Evolutionary conservation across 2,797 vertebrate genomes (phyloP).

Genomic region (Pseudochromis fuscus): DNA sequence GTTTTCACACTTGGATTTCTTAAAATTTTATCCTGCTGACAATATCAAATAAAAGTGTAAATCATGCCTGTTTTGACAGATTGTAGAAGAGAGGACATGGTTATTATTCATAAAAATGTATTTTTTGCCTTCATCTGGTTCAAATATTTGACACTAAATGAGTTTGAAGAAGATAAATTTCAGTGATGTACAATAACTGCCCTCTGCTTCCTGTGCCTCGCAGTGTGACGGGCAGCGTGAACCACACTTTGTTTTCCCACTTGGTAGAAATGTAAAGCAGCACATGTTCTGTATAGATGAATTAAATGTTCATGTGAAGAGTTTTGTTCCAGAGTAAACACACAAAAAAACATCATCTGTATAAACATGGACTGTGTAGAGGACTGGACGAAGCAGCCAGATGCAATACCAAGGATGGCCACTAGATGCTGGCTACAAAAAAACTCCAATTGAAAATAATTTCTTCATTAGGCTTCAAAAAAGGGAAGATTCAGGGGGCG

Average conservation of each 20-base stretch:
- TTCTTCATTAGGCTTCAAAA: too few species aligned
- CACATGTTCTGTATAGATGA: background rate
- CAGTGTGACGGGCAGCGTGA: background rate
- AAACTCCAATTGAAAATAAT: too few species aligned
- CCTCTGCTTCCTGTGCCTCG: background rate
- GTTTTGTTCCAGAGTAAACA: conserved; percentile 24
- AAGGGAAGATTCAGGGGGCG: too few species aligned
- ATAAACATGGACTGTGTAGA: background rate
- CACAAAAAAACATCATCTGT: conserved; percentile 1
- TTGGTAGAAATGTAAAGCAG: background rate
- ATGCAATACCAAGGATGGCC: too few species aligned
- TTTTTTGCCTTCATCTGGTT: conserved; percentile 5
- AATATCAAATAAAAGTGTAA: background rate
- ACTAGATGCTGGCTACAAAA: too few species aligned
- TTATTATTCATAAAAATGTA: background rate
- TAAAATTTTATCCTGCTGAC: too few species aligned
- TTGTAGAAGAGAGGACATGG: background rate
- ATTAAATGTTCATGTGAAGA: conserved; percentile 13
- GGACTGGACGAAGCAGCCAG: too few species aligned
- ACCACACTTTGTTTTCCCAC: background rate
- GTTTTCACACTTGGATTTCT: conserved; percentile 6
- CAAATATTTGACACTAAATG: conserved; percentile 16
- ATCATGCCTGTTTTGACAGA: background rate
- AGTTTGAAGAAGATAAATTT: conserved; percentile 9
- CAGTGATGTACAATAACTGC: conserved; percentile 11